Base-by-base conservation (phyloP, 2,888 invertebrate genomes). In the Thelaira solivaga region DNA sequence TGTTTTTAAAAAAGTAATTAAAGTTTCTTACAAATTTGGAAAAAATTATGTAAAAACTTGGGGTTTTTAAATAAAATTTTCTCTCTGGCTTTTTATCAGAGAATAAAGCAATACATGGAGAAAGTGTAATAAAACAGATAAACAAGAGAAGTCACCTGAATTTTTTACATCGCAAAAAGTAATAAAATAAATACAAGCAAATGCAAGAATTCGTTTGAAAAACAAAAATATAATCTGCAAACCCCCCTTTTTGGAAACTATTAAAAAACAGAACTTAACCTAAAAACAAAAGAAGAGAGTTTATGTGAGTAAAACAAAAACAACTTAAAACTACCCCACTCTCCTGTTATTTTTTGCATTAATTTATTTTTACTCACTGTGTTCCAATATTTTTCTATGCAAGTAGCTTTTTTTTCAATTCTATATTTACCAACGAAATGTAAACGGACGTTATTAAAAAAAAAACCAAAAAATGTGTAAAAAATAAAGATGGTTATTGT, bases 251-350 rank as follows among this genome's bases (percentile, higher is more conserved):
- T 78, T 69, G 43, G 36, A 61, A 71, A 61, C 34, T n/a, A 34
- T 61, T 31, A 51, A 67, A 73, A 71, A 59, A 71, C 73, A 29
- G 74, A 78, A 78, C 69, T 74, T 78, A 74, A 78, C 78, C 78
- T 78, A 74, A 71, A 78, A 78, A 78, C 47, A 61, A 72, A 34
- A 34, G 31, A 59, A 57, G 59, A 71, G 64, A 71, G 53, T 24
- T 18, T 31, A 62, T 57, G 77, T 78, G 73, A 78, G 77, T 78
- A 68, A 49, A 71, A 3, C 18, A 68, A 64, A 69, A 69, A 39
- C 24, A 55, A 76, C 65, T 29, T 55, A 76, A 76, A 77, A 68
- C 61, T 62, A 62, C 78, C 65, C 69, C 78, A 69, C 69, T 72
- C 59, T 59, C 41, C 22, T 24, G 6, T 45, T 26, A 16, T 22